phyloP scores from a whole-genome alignment of 92 coral and sea anemone genomes.

The Anthopleura xanthogrammica region DNA sequence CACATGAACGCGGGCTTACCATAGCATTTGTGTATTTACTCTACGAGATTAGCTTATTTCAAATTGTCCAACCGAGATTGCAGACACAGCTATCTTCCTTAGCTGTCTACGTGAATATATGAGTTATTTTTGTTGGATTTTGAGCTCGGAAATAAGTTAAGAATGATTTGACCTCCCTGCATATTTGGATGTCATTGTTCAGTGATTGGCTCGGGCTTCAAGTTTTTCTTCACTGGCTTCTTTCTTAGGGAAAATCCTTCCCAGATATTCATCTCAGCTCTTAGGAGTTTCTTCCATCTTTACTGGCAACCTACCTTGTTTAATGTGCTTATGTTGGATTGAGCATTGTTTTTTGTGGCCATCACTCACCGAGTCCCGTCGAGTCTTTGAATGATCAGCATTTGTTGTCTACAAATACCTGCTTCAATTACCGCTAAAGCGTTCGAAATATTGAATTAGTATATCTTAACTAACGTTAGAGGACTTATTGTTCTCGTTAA shows the following conservation, averaged over 20 bases:
- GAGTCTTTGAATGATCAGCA: neutral
- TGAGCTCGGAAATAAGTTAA: neutral
- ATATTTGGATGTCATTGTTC: neutral
- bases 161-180: neutral
- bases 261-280: neutral
- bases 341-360: neutral
- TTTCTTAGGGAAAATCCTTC: constrained; percentile 8
- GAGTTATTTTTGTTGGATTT: neutral
- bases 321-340: neutral
- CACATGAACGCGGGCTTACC: neutral
- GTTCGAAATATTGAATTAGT: neutral
- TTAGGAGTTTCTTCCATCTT: neutral
- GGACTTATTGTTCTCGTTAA: neutral
- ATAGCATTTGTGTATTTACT: neutral
- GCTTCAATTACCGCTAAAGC: neutral
- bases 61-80: neutral
- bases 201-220: neutral
- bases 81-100: neutral
- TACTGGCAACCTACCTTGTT: neutral
- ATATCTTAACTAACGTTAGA: neutral
- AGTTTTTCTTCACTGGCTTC: neutral
- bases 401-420: neutral
- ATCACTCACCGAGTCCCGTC: neutral
- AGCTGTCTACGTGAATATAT: neutral
- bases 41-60: neutral